phyloP scores from a whole-genome alignment of 92 coral and sea anemone genomes.

The Hydrozoanthus gracilis region DNA sequence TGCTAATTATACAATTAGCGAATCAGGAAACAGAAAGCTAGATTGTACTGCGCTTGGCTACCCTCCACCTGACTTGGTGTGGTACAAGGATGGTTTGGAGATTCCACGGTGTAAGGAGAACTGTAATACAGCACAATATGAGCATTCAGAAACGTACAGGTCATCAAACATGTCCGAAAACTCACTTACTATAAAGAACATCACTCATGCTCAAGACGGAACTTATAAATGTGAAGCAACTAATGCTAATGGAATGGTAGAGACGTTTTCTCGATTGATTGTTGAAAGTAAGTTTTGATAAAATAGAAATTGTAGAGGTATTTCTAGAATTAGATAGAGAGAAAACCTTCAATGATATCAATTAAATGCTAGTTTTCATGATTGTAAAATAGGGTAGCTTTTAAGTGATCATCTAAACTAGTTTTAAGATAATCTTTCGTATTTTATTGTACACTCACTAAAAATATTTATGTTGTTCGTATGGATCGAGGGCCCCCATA shows the following conservation, averaged over 20 bases:
- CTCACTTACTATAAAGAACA: background rate
- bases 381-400: too few species aligned
- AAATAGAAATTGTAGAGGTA: too few species aligned
- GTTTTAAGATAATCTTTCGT: too few species aligned
- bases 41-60: constrained; percentile 4
- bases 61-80: constrained; percentile 27
- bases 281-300: constrained; percentile 25
- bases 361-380: too few species aligned
- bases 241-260: background rate
- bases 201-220: constrained; percentile 23
- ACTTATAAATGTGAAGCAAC: constrained; percentile 7
- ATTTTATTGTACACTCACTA: too few species aligned
- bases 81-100: constrained; percentile 19
- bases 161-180: constrained; percentile 20
- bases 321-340: too few species aligned
- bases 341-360: too few species aligned
- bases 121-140: constrained; percentile 5
- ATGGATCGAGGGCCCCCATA: too few species aligned
- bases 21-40: background rate
- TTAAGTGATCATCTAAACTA: too few species aligned
- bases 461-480: too few species aligned
- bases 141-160: background rate
- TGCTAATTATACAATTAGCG: constrained; percentile 9
- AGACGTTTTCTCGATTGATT: background rate
- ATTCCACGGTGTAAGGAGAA: background rate